These are phyloP conservation scores for Merops nubicus DNA, from an alignment of 2,113 vertebrate genomes.

Conservation along the genomic window DNA sequence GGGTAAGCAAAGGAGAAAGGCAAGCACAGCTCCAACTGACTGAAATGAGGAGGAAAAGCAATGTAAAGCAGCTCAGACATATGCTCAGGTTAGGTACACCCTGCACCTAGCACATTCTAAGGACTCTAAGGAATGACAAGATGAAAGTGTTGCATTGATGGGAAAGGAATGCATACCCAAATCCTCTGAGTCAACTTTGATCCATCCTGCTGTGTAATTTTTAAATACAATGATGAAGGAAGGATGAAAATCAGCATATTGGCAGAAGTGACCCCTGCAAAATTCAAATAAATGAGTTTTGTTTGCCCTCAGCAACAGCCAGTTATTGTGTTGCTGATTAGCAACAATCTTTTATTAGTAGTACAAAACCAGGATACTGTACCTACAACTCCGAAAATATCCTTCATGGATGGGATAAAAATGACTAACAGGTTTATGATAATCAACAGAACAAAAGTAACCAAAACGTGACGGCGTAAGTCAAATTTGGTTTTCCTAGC, in stretches of 20 bases:
- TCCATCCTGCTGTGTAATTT: slow-evolving; percentile 78
- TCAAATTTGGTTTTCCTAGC: slow-evolving; percentile 79
- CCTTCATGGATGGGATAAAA: slow-evolving; percentile 83
- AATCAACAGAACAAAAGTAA: slow-evolving; percentile 76
- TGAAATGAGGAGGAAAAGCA: neutral
- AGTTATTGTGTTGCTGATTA: neutral
- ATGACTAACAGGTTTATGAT: slow-evolving; percentile 80
- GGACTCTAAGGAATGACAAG: neutral
- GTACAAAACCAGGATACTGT: slow-evolving; percentile 47
- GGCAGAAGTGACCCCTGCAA: slow-evolving; percentile 81
- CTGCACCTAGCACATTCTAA: neutral
- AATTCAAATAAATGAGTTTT: neutral
- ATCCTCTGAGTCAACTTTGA: slow-evolving; percentile 76
- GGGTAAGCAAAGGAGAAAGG: neutral
- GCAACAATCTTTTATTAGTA: neutral
- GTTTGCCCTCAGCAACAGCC: neutral
- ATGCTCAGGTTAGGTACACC: neutral
- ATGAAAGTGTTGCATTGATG: neutral
- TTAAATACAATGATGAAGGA: slow-evolving; percentile 81
- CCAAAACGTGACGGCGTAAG: slow-evolving; percentile 66
- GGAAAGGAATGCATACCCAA: slow-evolving; percentile 73
- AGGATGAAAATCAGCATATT: slow-evolving; percentile 87
- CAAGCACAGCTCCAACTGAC: neutral
- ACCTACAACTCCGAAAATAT: slow-evolving; percentile 85
- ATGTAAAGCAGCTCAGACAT: neutral